Evolutionary conservation across 2,797 vertebrate species (phyloP), one percentile per base, ranked within the genome.

Genomic region (Pseudomugil gertrudae): DNA sequence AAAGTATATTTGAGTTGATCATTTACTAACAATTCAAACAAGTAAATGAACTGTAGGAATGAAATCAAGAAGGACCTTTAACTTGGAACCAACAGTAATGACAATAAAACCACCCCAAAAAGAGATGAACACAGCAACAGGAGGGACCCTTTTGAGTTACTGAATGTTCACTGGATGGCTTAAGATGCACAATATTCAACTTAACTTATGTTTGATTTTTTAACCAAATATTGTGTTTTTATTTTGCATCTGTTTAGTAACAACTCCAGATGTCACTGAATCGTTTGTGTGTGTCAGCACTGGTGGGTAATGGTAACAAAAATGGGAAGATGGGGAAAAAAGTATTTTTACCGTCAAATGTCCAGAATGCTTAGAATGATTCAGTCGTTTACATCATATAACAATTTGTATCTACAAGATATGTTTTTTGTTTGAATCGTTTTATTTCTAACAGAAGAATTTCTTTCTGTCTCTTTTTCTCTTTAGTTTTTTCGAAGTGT

Each of bases 111-210:
- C 35, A 40, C 36, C 79, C 61, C 58, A 72, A 83, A 80, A 85
- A 75, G 85, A 35, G 9, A 32, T 52, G 80, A 84, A 64, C 14
- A 66, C 84, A 88, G 89, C 64, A 61, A 76, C 57, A 92, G 92
- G 94, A 94, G 93, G 93, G 93, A 94, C 89, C 92, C 90, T 90
- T 81, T 72, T 88, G 90, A 91, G 90, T 83, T 79, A 66, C 78
- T 90, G 84, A 72, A 83, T 69, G 65, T 75, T 87, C 76, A 60
- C 59, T 54, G 83, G 78, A 68, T 70, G 90, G 76, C 57, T 82
- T 40, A 69, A 76, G 78, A 81, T 43, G 45, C 52, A 86, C 77
- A 78, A 90, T 85, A 79, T 88, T 89, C 81, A 72, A 23, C 76
- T 74, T 75, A 57, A 69, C 48, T 74, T 77, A 70, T 82, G 19